These are phyloP conservation scores for Pentalonia nigronervosa DNA, from an alignment of 1,140 invertebrate species.

Conservation along the genomic window DNA sequence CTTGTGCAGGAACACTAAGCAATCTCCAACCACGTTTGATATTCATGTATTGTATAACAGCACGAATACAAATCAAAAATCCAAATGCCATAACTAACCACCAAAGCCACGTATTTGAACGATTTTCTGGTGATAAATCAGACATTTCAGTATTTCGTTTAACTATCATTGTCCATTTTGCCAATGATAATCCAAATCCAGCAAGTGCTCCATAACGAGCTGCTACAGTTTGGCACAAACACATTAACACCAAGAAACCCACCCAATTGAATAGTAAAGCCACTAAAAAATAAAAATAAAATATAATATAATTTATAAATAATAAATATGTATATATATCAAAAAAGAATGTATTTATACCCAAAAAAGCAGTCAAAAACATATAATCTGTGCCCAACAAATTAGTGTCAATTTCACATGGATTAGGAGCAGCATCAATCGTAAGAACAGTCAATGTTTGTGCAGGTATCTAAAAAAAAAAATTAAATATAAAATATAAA, in stretches of 20 bases:
- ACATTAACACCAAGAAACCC: conserved; percentile 88
- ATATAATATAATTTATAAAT: neutral
- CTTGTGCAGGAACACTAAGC: conserved; percentile 83
- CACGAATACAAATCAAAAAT: conserved; percentile 84
- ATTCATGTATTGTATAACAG: conserved; percentile 87
- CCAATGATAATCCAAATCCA: conserved; percentile 89
- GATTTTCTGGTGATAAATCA: conserved; percentile 70
- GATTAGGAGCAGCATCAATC: conserved; percentile 65
- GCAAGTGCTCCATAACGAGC: conserved; percentile 90
- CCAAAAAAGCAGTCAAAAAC: conserved; percentile 86
- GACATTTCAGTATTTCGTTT: conserved; percentile 87
- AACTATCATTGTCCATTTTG: conserved; percentile 94
- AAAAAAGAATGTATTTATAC: conserved; percentile 65
- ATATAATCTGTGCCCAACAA: conserved; percentile 86
- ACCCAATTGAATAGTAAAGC: conserved; percentile 95
- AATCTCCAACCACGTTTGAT: conserved; percentile 89
- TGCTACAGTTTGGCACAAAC: conserved; percentile 92
- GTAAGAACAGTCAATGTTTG: conserved; percentile 56
- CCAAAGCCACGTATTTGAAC: conserved; percentile 82
- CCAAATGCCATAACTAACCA: conserved; percentile 90
- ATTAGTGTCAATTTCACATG: conserved; percentile 53
- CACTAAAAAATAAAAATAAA: conserved; percentile 66
- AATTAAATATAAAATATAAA: neutral
- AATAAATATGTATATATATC: neutral
- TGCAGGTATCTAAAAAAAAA: conserved; percentile 42